phyloP scores from a whole-genome alignment of 37 sponge, comb jelly and placozoan species.

The Spongia lamella region DNA sequence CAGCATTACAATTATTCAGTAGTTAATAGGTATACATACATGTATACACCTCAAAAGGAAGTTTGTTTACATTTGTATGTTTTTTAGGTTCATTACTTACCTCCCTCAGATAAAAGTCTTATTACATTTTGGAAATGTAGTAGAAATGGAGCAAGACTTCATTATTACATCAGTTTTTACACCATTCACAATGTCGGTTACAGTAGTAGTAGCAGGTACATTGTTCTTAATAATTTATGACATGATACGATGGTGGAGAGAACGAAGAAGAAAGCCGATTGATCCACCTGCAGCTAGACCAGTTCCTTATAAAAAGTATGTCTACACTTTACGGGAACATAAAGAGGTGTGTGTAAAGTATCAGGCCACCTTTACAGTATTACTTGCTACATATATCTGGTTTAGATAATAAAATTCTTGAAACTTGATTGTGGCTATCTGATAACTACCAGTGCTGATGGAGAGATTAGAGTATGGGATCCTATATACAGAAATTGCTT shows the following conservation, averaged over 20 bases:
- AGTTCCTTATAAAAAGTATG: not conserved
- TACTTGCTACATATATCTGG: not conserved
- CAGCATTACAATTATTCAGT: conserved; percentile 15
- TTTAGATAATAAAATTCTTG: conserved; percentile 55
- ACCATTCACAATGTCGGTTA: conserved; percentile 9
- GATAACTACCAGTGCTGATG: conserved; percentile 51
- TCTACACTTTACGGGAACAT: conserved; percentile 41
- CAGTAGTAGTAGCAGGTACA: not conserved
- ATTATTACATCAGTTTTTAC: not conserved
- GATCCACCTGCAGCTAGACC: not conserved
- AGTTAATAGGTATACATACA: conserved; percentile 21
- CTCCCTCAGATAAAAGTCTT: not conserved
- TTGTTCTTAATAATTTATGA: conserved; percentile 11
- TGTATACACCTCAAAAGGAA: not conserved
- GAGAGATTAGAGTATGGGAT: conserved; percentile 59
- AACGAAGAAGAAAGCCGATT: not conserved
- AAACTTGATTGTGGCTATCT: conserved; percentile 35
- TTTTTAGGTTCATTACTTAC: not conserved
- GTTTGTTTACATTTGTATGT: not conserved
- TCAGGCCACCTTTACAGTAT: not conserved
- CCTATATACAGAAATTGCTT: conserved; percentile 30
- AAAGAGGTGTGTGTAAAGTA: conserved; percentile 16
- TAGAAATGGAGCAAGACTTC: not conserved
- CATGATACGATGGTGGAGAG: conserved; percentile 6
- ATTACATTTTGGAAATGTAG: not conserved